Base-by-base conservation (phyloP, 1,140 invertebrate genomes). In the Pseudomyrmex dendroicus region DNA sequence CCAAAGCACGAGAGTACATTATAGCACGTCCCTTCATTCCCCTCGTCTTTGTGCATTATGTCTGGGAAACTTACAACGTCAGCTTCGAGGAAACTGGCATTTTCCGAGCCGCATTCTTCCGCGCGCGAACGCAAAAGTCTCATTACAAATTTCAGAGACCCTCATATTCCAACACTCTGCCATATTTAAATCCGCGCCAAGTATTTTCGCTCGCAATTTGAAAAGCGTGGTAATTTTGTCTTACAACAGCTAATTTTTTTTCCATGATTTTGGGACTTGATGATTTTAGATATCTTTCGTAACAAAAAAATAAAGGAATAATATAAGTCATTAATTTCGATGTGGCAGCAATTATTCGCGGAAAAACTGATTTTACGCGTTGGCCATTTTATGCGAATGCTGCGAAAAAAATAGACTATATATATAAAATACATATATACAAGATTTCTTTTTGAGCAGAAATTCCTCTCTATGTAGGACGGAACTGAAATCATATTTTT, bases 81-180 rank as follows among this genome's bases (percentile, higher is more conserved):
- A 56, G 64, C 8, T 57, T 64, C 46, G 44, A 77, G 62, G 35
- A 44, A 77, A 15, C 52, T 67, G 59, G 44, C 52, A 61, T 63
- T 74, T 73, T 52, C 44, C 44, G 17, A 74, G 68, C 63, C 5
- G 46, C 78, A 74, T 82, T 74, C 57, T 74, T 74, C 25, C 35
- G 25, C 59, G 48, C 22, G 20, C 50, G 50, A 52, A 52, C 12
- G 48, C 15, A 20, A 59, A 20, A 54, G 13, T 67, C 46, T 17
- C 57, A 25, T 84, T 72, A 77, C 5, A 68, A 46, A 66, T 56
- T 68, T 78, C 46, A 17, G 1, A 48, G 35, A 35, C 35, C 5
- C 56, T 80, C 2, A 17, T 12, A 50, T 61, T 48, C 44, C 59
- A 35, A 59, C 13, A n/a, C 5, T 48, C 9, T 2, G 20, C 10